Evolutionary conservation across 2,888 invertebrate genomes (phyloP).

Genomic region (Agriopis aurantiaria): DNA sequence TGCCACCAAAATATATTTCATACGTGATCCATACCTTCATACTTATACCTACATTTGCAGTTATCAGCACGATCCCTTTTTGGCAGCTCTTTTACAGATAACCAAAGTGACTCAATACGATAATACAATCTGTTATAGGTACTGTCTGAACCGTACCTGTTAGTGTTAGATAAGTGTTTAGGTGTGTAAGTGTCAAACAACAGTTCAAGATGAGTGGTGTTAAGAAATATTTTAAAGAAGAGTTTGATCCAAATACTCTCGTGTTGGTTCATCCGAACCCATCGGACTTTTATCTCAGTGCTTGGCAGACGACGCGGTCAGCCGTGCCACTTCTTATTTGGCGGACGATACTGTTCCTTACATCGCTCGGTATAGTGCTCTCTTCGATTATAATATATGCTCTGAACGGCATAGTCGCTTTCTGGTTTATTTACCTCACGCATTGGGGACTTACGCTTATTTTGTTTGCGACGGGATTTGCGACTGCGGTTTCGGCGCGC

Average conservation of each 20-base stretch:
- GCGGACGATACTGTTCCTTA: slow-evolving; percentile 69
- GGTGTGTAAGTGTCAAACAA: slow-evolving; percentile 47
- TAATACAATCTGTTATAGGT: slow-evolving; percentile 50
- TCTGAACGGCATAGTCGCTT: slow-evolving; percentile 55
- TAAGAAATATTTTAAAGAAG: slow-evolving; percentile 71
- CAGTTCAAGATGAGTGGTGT: slow-evolving; percentile 66
- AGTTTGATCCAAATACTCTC: slow-evolving; percentile 65
- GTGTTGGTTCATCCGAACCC: slow-evolving; percentile 70
- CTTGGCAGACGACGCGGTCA: slow-evolving; percentile 77
- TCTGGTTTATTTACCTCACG: slow-evolving; percentile 85
- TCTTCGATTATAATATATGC: slow-evolving; percentile 68
- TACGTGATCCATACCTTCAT: neutral
- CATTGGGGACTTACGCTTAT: slow-evolving; percentile 82
- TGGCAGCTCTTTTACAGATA: slow-evolving; percentile 58
- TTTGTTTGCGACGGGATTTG: slow-evolving; percentile 68
- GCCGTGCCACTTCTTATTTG: slow-evolving; percentile 72
- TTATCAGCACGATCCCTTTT: slow-evolving; percentile 39
- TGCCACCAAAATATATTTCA: neutral
- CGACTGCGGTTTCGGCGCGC: slow-evolving; percentile 69
- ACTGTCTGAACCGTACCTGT: slow-evolving; percentile 43
- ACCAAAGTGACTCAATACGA: slow-evolving; percentile 54
- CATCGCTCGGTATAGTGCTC: slow-evolving; percentile 67
- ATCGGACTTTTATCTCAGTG: slow-evolving; percentile 74
- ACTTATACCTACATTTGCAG: slow-evolving; percentile 14
- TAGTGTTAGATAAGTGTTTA: slow-evolving; percentile 50